A percentile compares a stretch with the other conserved stretches of the same genome.
Evolutionary conservation across 2,113 vertebrate species (phyloP).

Genomic region (Entomyzon cyanotis): DNA sequence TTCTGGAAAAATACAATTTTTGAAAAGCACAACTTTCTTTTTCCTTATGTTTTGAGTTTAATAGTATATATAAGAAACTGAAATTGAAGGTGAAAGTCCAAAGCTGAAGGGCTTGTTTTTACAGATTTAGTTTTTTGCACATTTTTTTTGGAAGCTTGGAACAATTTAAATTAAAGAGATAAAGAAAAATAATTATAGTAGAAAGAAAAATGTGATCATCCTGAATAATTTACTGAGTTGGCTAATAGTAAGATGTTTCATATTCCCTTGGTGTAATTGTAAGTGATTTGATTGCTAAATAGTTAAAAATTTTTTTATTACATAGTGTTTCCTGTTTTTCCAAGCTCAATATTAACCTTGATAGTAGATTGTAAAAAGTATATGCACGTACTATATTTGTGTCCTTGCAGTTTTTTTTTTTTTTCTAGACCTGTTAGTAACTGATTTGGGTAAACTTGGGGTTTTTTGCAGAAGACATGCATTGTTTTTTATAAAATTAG

Average conservation of each 20-base stretch:
- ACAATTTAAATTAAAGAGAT: neutral
- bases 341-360: neutral
- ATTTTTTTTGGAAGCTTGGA: neutral
- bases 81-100: neutral
- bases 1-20: neutral
- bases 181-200: neutral
- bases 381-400: neutral
- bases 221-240: neutral
- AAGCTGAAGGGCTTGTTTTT: neutral
- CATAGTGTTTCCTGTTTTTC: neutral
- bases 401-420: neutral
- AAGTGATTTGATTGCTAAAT: neutral
- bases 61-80: rapidly evolving
- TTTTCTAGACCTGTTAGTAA: neutral
- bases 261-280: neutral
- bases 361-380: neutral
- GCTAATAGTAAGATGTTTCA: neutral
- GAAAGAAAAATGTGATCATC: neutral
- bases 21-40: neutral
- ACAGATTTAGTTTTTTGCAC: neutral
- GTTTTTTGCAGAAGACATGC: neutral
- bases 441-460: neutral
- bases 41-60: neutral
- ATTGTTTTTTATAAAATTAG: neutral
- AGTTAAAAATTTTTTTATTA: neutral